A percentile compares a stretch with the other conserved stretches of the same genome.
phyloP scores from a whole-genome alignment of 2,797 vertebrate species.

The Poeciliopsis paucimaculata region DNA sequence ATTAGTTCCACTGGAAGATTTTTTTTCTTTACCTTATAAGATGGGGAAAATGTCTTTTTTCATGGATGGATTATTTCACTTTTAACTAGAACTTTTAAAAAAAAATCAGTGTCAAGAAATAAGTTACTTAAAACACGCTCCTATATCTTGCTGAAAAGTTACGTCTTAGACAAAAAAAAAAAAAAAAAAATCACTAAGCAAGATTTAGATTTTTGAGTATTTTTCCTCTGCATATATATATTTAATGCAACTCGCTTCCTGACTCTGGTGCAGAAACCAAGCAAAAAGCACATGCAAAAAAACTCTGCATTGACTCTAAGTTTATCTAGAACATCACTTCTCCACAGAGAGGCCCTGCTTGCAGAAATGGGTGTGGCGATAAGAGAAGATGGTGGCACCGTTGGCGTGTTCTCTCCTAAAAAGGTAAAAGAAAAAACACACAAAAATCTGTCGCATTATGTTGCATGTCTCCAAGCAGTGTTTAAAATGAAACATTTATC shows the following conservation, averaged over 20 bases:
- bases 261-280: neutral
- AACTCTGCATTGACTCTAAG: neutral
- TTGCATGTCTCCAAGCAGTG: neutral
- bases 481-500: constrained; percentile 1
- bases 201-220: neutral
- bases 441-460: neutral
- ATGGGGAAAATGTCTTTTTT: too few relatives aligned
- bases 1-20: too few relatives aligned
- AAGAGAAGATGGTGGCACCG: constrained; percentile 95
- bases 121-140: too few relatives aligned
- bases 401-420: constrained; percentile 98
- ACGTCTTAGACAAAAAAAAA: too few relatives aligned
- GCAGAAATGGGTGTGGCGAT: constrained; percentile 99
- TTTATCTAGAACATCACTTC: constrained; percentile 3
- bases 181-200: too few relatives aligned
- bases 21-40: too few relatives aligned
- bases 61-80: too few relatives aligned
- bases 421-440: constrained; percentile 82
- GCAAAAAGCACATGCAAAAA: neutral
- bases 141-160: too few relatives aligned
- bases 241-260: neutral
- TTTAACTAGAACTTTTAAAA: too few relatives aligned
- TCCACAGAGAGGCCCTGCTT: constrained; percentile 91
- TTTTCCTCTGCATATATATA: neutral
- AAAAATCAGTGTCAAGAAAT: too few relatives aligned